Base-by-base conservation (phyloP, 1,140 invertebrate species). In the Globodera rostochiensis region DNA sequence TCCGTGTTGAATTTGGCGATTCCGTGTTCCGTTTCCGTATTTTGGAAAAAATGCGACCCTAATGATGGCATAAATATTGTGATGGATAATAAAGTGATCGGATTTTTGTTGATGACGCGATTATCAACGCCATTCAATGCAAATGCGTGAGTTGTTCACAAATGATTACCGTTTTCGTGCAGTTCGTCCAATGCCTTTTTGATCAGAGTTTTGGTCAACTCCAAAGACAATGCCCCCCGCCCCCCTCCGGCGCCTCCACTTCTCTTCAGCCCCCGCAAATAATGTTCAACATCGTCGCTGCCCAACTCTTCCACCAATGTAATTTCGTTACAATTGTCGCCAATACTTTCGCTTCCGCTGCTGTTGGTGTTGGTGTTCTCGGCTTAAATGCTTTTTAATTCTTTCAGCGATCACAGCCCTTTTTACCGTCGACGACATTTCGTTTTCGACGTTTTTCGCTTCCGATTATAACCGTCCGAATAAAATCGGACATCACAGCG, bases 401-500 rank as follows among this genome's bases (percentile, higher is more conserved):
- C 36, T 36, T 36, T 3, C 36, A 36, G 3, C 36, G 36, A 36
- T 36, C 36, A 36, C 1, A 36, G 36, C 36, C 36, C 36, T 36
- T 36, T 36, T 36, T 71, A 6, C 36, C 46, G 11, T 36, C 69
- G 9, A 5, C 36, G 11, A 19, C 69, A 45, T 47, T 45, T 19
- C 69, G 8, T 71, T 45, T 71, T 4, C 69, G 11, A 11, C 69
- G 69, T 21, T 71, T 71, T 36, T 71, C 69, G 69, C n/a, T 71
- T 21, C 69, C 69, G n/a, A 71, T 71, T 47, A 71, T 9, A 71
- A 71, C 46, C n/a, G 46, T 71, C 11, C 69, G 21, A 4, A 71
- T 47, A 6, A 45, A 71, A 47, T 71, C 69, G 69, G 69, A 71
- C 69, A 71, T 47, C 25, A 71, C 69, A 15, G 69, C 69, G 11